phyloP scores from a whole-genome alignment of 2,888 invertebrate genomes.

The Caenorhabditis wallacei region DNA sequence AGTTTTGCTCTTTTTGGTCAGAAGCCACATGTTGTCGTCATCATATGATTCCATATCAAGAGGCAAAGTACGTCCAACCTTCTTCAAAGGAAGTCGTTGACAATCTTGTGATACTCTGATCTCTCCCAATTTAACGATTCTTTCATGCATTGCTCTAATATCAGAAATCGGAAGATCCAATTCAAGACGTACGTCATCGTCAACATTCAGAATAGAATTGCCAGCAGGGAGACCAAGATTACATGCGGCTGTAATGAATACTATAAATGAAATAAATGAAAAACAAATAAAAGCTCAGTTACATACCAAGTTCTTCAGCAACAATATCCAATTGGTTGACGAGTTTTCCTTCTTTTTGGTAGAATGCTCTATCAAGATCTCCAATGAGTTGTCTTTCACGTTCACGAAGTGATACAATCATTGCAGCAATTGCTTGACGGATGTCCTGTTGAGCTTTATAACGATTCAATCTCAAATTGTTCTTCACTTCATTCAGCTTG shows the following conservation, averaged over 20 bases:
- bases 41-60: conserved; percentile 56
- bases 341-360: conserved; percentile 68
- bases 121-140: conserved; percentile 61
- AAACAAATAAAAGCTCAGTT: background rate
- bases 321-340: conserved; percentile 51
- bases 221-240: conserved; percentile 39
- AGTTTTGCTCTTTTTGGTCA: conserved; percentile 51
- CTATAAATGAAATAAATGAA: background rate
- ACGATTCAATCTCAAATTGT: conserved; percentile 44
- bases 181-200: conserved; percentile 67
- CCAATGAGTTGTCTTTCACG: conserved; percentile 73
- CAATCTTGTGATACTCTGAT: conserved; percentile 57
- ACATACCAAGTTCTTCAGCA: conserved; percentile 50
- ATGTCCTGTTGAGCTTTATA: conserved; percentile 75
- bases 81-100: conserved; percentile 40
- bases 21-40: conserved; percentile 61
- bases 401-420: conserved; percentile 69
- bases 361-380: conserved; percentile 68
- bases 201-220: conserved; percentile 44
- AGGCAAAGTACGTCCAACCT: conserved; percentile 54
- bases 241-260: conserved; percentile 33
- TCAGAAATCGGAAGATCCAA: conserved; percentile 69
- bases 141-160: conserved; percentile 63
- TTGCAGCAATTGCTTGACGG: conserved; percentile 67
- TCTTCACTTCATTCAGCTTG: conserved; percentile 47